phyloP scores from a whole-genome alignment of 2,888 invertebrate genomes.

The Rhamnusium bicolor region DNA sequence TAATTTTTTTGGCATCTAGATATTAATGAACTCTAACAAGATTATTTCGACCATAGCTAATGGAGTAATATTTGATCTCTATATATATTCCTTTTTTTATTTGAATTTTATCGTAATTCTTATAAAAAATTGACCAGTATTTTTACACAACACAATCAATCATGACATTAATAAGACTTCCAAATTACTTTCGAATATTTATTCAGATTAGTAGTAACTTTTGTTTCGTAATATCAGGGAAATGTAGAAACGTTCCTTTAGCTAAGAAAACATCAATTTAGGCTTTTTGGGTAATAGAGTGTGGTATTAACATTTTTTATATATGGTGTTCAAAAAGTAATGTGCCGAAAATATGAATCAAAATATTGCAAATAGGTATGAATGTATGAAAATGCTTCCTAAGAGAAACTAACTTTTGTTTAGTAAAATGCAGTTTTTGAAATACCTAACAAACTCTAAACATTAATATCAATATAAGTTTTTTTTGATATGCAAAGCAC shows the following conservation, averaged over 20 bases:
- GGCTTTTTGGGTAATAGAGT: not conserved
- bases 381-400: not conserved
- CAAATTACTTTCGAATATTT: constrained; percentile 21
- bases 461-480: too few relatives aligned
- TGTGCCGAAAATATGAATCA: too few relatives aligned
- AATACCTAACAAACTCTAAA: too few relatives aligned
- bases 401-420: not conserved
- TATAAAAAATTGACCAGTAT: constrained; percentile 9
- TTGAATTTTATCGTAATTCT: not conserved
- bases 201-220: constrained; percentile 2
- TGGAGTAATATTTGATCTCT: constrained; percentile 25
- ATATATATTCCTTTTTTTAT: constrained; percentile 5
- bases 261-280: not conserved
- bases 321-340: not conserved
- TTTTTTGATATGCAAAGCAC: not conserved
- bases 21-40: not conserved
- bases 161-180: constrained; percentile 23
- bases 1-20: not conserved
- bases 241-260: not conserved
- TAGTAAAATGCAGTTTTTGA: too few relatives aligned
- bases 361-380: not conserved
- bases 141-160: constrained; percentile 11
- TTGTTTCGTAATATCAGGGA: constrained; percentile 5
- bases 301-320: not conserved
- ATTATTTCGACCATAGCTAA: not conserved